Conservation (phyloP, 2,888 invertebrate genomes). For the Pollenia angustigena region DNA sequence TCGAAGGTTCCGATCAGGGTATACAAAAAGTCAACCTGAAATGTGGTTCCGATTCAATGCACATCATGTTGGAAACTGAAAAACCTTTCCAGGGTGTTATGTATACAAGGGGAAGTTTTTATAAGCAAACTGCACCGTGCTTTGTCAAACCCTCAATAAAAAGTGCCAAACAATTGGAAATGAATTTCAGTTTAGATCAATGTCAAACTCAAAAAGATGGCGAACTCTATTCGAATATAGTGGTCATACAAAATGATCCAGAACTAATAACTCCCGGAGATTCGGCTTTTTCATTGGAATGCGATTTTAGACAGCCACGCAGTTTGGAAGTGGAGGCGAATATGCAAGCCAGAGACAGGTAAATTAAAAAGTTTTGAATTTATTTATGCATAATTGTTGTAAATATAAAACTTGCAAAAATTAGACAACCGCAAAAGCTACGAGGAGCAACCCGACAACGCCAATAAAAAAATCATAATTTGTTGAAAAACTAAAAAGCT, state of each 20-base stretch:
- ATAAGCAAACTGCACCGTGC: constrained; percentile 86
- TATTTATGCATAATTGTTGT: constrained; percentile 30
- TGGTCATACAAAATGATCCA: constrained; percentile 88
- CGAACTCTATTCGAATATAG: constrained; percentile 86
- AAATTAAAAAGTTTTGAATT: constrained; percentile 69
- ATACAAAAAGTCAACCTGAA: constrained; percentile 86
- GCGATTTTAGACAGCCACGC: constrained; percentile 86
- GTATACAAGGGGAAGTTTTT: constrained; percentile 87
- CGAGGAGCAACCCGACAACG: constrained; percentile 83
- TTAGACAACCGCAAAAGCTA: constrained; percentile 84
- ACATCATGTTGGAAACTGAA: constrained; percentile 85
- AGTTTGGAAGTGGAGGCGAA: constrained; percentile 85
- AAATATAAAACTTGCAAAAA: constrained; percentile 63
- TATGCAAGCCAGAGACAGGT: constrained; percentile 84
- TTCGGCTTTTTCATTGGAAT: constrained; percentile 88
- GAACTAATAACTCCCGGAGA: constrained; percentile 88
- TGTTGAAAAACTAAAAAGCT: constrained; percentile 16
- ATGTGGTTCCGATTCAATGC: constrained; percentile 86
- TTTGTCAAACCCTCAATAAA: constrained; percentile 85
- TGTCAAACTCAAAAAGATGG: constrained; percentile 86
- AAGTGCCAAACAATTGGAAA: constrained; percentile 84
- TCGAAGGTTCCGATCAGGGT: constrained; percentile 86
- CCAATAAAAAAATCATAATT: constrained; percentile 76
- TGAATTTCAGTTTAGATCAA: constrained; percentile 86
- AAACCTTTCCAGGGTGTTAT: constrained; percentile 87